Base-by-base conservation (phyloP, 2,797 vertebrate genomes). In the Anguilla obscura region DNA sequence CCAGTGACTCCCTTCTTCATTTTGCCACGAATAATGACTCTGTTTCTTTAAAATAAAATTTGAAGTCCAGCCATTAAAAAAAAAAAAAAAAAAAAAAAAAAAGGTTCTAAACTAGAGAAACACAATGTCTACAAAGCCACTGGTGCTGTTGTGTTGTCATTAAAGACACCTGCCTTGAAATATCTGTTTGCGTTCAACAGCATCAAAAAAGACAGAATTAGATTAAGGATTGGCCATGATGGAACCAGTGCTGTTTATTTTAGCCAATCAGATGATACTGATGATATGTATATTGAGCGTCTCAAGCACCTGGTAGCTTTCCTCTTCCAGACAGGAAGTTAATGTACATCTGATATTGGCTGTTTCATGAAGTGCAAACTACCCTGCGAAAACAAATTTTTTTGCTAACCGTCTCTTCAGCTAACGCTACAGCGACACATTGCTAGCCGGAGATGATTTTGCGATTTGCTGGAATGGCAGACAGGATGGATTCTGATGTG, bases 1-100 rank as follows among this genome's bases (percentile, higher is more conserved):
- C 87, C 86, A 88, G 86, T 84, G 5, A 2, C 79, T 48, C 21
- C 50, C 7, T 50, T 82, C 50, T 48, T 82, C 45, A 50, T 50
- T 50, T 82, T n/a, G 45, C 21, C 7, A 16, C n/a, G 40, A 50
- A 50, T 48, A 50, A 50, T 24, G 27, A 50, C 24, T 50, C 9
- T 50, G 24, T 27, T 33, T 50, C 24, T 50, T 16, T 18, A 21
- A 14, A 40, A 36, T 45, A 45, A 21, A 40, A 45, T 3, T 16
- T 5, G 74, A 5, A 79, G 0, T 76, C 12, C 0, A 40, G 36
- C 40, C 45, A 16, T 82, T 82, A n/a, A n/a, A n/a, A n/a, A n/a
- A n/a, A n/a, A n/a, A n/a, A n/a, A n/a, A n/a, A n/a, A n/a, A n/a
- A n/a, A n/a, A n/a, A n/a, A n/a, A n/a, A n/a, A n/a, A n/a, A n/a